Evolutionary conservation across 2,113 vertebrate species (phyloP).

Genomic region (Rhineura floridana): DNA sequence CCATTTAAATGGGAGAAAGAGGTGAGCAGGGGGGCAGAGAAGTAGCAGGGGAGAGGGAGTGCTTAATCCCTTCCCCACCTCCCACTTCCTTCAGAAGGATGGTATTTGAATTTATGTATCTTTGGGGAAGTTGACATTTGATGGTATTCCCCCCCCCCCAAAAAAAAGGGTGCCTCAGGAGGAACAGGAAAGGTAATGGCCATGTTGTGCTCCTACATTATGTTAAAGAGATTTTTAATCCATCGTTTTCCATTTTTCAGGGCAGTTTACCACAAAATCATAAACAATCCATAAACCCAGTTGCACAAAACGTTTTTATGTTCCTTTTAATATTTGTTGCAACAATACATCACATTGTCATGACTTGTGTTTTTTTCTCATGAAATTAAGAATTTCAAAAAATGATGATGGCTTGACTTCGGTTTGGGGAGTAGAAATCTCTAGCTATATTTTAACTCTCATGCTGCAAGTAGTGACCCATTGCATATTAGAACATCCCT

Average conservation of each 20-base stretch:
- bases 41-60: too few species aligned
- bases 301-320: background rate
- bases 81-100: too few species aligned
- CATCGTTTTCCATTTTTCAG: background rate
- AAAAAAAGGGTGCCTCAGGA: too few species aligned
- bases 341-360: background rate
- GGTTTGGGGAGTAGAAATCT: background rate
- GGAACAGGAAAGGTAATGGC: too few species aligned
- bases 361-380: background rate
- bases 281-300: background rate
- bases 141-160: too few species aligned
- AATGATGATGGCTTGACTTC: background rate
- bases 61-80: too few species aligned
- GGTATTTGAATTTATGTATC: too few species aligned
- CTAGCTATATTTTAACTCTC: background rate
- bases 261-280: background rate
- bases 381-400: background rate
- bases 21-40: too few species aligned
- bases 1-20: too few species aligned
- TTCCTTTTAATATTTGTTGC: constrained; percentile 1
- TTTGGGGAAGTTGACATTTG: too few species aligned
- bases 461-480: background rate
- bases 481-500: background rate
- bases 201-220: too few species aligned
- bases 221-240: background rate